Base-by-base conservation (phyloP, 2,113 vertebrate species). In the Myrmecobius fasciatus region DNA sequence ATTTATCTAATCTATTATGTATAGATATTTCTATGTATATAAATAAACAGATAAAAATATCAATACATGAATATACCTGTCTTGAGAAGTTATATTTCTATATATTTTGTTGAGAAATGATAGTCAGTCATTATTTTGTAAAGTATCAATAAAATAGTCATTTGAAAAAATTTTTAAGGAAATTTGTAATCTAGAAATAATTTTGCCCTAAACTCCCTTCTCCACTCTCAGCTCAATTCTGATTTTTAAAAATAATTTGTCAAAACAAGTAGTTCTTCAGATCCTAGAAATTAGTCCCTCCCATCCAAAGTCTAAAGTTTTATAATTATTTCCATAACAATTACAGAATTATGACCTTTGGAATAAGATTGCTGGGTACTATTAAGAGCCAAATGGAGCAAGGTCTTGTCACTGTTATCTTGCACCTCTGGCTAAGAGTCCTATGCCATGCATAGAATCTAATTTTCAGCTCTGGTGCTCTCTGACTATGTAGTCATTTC, bases 261-360 rank as follows among this genome's bases (percentile, higher is more conserved):
- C 0, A 36, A 52, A 94, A 49, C 90, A 89, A 93, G 75, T 3
- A 67, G 36, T 28, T 75, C 54, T 49, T 47, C 20, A 94, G 47
- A 25, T 2, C 9, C n/a, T 56, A 54, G n/a, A 93, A 95, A 91
- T 53, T 8, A 0, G 53, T 36, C 89, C 83, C 92, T 96, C 96
- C 97, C 56, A 94, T 96, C 95, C 93, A 92, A 97, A 97, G 97
- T 96, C 96, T 96, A 92, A 95, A 54, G 25, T 24, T n/a, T 54
- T 89, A 7, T 0, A 31, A 43, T 48, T 67, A 31, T 95, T 89
- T 90, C 94, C 83, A 49, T 22, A 90, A 92, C 95, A 96, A 96
- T 60, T 46, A 92, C 43, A 51, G 51, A 20, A 22, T 0, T 88
- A 5, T 25, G 56, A 89, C 48, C 95, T 90, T 94, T 22, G 26